Conservation (phyloP, 1,140 invertebrate species). For the Drosophila quadrilineata region DNA sequence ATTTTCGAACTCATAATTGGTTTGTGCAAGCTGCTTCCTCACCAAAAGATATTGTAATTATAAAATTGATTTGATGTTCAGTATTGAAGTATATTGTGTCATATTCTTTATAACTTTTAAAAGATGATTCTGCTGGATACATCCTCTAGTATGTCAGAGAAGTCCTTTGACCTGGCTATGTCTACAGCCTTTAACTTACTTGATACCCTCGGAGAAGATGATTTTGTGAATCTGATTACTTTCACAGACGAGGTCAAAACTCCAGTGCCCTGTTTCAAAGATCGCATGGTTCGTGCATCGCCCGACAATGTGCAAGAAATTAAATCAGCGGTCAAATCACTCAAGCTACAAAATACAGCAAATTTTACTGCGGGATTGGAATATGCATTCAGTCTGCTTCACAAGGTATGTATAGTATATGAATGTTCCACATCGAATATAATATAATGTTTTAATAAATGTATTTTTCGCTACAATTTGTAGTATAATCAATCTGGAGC, state of each 20-base stretch:
- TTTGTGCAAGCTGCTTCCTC: conserved; percentile 98
- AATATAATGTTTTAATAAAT: too few species aligned
- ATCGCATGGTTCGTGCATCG: conserved; percentile 93
- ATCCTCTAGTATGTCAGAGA: conserved; percentile 93
- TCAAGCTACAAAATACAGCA: conserved; percentile 89
- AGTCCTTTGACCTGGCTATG: conserved; percentile 91
- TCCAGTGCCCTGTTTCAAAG: conserved; percentile 92
- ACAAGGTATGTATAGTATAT: conserved; percentile 89
- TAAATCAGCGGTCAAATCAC: conserved; percentile 87
- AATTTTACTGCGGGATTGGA: conserved; percentile 96
- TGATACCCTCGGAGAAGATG: conserved; percentile 97
- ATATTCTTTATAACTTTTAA: background rate
- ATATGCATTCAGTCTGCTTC: conserved; percentile 95
- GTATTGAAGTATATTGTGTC: too few species aligned
- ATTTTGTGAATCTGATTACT: conserved; percentile 97
- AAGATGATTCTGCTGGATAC: conserved; percentile 93
- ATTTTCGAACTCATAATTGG: conserved; percentile 93
- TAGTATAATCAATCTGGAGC: conserved; percentile 90
- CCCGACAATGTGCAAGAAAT: conserved; percentile 92
- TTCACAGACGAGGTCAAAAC: conserved; percentile 89
- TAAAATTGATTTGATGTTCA: background rate
- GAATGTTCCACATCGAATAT: background rate
- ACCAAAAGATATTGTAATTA: conserved; percentile 92
- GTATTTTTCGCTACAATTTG: conserved; percentile 28
- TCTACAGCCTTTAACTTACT: conserved; percentile 93